These are phyloP conservation scores for Osedax fenrisi DNA, from an alignment of 2,888 invertebrate species.

Conservation along the genomic window DNA sequence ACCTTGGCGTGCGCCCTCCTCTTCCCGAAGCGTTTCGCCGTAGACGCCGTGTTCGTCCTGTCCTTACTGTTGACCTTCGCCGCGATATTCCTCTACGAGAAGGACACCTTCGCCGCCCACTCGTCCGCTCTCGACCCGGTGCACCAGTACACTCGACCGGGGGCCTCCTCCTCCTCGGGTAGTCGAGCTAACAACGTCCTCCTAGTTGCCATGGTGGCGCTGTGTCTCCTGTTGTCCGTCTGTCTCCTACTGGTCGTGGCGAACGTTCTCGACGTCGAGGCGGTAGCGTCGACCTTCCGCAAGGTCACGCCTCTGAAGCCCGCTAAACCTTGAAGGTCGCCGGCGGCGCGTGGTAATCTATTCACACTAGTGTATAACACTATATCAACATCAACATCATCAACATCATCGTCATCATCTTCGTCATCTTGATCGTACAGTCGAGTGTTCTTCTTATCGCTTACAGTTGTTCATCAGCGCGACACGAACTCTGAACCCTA, in stretches of 20 bases:
- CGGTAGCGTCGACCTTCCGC: neutral
- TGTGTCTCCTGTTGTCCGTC: neutral
- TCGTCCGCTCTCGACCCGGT: neutral
- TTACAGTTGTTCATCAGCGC: no score
- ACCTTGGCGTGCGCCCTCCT: constrained; percentile 15
- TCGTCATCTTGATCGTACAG: no score
- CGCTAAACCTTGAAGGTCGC: no score
- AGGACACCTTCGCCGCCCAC: neutral
- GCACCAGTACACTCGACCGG: neutral
- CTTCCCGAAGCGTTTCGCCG: constrained; percentile 23
- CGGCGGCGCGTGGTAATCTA: no score
- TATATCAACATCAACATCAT: no score
- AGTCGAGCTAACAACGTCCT: neutral
- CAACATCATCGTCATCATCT: no score
- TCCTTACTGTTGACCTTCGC: constrained; percentile 17
- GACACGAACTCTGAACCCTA: no score
- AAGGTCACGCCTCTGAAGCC: neutral
- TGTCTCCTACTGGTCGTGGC: neutral
- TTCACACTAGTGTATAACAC: no score
- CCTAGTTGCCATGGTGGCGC: neutral
- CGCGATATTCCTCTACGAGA: constrained; percentile 26
- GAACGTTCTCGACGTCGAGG: neutral
- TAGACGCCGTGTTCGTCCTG: constrained; percentile 19
- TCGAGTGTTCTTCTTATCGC: no score
- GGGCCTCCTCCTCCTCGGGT: neutral